These are phyloP conservation scores for Drosophila lowei DNA, from an alignment of 1,140 invertebrate genomes.

Conservation along the genomic window DNA sequence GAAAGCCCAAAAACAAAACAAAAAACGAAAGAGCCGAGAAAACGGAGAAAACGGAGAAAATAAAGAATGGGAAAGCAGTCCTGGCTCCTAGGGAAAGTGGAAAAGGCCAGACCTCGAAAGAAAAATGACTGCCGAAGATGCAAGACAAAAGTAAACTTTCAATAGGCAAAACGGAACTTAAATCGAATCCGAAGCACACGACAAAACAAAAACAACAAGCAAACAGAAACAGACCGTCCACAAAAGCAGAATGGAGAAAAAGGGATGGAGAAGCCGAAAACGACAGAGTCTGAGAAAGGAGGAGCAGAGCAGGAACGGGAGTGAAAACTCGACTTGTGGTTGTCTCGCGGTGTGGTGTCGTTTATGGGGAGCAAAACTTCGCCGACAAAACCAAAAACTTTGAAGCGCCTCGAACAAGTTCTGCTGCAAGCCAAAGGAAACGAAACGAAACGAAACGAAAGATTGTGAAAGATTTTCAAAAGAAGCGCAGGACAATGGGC, in stretches of 20 bases:
- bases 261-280: too few relatives aligned
- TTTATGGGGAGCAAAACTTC: too few relatives aligned
- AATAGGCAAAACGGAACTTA: constrained; percentile 51
- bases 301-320: too few relatives aligned
- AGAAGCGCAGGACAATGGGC: constrained; percentile 16
- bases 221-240: constrained; percentile 10
- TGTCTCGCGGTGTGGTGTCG: not conserved
- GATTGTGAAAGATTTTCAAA: constrained; percentile 31
- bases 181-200: constrained; percentile 50
- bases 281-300: not conserved
- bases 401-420: constrained; percentile 20
- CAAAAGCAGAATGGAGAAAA: too few relatives aligned
- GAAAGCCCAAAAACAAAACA: too few relatives aligned
- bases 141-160: constrained; percentile 11
- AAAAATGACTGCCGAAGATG: not conserved
- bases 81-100: too few relatives aligned
- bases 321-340: constrained; percentile 22
- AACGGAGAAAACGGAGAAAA: too few relatives aligned
- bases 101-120: not conserved
- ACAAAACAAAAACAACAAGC: constrained; percentile 29
- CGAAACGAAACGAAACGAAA: constrained; percentile 25
- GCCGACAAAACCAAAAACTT: constrained; percentile 21
- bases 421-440: constrained; percentile 11
- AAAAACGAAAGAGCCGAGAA: too few relatives aligned
- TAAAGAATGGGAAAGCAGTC: too few relatives aligned